phyloP scores from a whole-genome alignment of 2,888 invertebrate species.

The Drosophila colorata region DNA sequence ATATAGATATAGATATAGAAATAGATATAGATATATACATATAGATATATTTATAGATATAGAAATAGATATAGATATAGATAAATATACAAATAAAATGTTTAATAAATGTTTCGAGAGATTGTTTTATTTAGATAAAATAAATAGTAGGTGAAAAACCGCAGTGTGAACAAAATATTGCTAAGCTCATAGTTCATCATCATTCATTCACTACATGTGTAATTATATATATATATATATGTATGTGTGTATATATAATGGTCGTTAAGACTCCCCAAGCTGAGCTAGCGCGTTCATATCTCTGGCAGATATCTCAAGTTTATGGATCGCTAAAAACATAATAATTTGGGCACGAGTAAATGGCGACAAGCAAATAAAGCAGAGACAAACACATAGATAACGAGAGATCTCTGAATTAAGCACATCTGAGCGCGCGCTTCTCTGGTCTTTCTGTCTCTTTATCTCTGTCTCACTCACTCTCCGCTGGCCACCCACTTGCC shows the following conservation, averaged over 20 bases:
- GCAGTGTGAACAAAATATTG: too few species aligned
- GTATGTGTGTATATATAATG: too few species aligned
- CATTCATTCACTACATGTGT: too few species aligned
- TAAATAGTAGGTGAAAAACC: too few species aligned
- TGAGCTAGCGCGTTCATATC: neutral
- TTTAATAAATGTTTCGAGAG: too few species aligned
- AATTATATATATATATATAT: too few species aligned
- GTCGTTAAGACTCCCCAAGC: neutral
- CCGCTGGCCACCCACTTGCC: constrained; percentile 29
- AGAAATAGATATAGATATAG: neutral
- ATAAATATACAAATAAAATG: neutral
- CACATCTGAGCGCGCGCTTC: constrained; percentile 6
- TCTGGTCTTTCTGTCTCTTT: neutral
- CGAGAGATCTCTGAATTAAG: neutral
- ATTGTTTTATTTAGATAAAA: too few species aligned
- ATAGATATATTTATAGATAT: neutral
- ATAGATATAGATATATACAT: neutral
- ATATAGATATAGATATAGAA: neutral
- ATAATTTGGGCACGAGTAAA: constrained; percentile 18
- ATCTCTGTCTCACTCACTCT: neutral
- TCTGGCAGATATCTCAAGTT: constrained; percentile 4
- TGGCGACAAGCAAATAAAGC: neutral
- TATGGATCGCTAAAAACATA: constrained; percentile 21
- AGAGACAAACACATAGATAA: neutral
- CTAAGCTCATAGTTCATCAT: too few species aligned